A percentile compares a stretch with the other conserved stretches of the same genome.
phyloP scores from a whole-genome alignment of 2,888 invertebrate genomes.

The Pharmacophagus antenor region DNA sequence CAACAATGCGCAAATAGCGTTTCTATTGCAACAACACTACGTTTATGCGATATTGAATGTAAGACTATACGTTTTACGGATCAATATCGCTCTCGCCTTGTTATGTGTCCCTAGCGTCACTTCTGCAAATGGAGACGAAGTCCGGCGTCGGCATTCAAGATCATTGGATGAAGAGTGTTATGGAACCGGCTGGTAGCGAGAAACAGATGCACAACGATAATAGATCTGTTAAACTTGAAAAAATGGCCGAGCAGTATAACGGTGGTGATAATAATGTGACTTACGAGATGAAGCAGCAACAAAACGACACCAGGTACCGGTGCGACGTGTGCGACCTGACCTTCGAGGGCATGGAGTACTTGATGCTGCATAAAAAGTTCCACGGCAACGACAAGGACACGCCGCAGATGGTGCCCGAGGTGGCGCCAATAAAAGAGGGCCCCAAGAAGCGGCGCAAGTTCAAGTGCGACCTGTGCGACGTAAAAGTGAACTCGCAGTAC shows the following conservation, averaged over 20 bases:
- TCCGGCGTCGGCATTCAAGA: constrained; percentile 63
- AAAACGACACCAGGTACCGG: constrained; percentile 55
- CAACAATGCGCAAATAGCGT: constrained; percentile 67
- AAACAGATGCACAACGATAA: constrained; percentile 56
- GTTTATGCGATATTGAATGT: constrained; percentile 48
- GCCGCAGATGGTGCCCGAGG: constrained; percentile 59
- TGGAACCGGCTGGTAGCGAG: constrained; percentile 72
- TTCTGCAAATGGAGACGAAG: constrained; percentile 68
- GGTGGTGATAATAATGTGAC: constrained; percentile 55
- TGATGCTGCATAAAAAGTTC: constrained; percentile 73
- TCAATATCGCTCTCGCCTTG: constrained; percentile 58
- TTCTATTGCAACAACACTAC: constrained; percentile 42
- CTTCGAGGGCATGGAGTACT: constrained; percentile 70
- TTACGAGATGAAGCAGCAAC: constrained; percentile 62
- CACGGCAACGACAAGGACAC: constrained; percentile 71
- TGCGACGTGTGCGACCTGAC: constrained; percentile 72
- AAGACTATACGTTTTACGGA: constrained; percentile 49
- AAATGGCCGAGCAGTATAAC: constrained; percentile 69
- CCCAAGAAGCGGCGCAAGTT: constrained; percentile 71
- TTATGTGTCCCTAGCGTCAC: constrained; percentile 59
- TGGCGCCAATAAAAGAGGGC: constrained; percentile 51
- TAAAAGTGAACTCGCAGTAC: constrained; percentile 75
- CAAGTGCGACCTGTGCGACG: constrained; percentile 73
- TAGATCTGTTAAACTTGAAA: constrained; percentile 68
- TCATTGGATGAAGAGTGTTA: constrained; percentile 77